Percentiles rank a stretch among this genome's conserved stretches.
Conservation (phyloP, 1,140 invertebrate genomes). For the Caenorhabditis inopinata region DNA sequence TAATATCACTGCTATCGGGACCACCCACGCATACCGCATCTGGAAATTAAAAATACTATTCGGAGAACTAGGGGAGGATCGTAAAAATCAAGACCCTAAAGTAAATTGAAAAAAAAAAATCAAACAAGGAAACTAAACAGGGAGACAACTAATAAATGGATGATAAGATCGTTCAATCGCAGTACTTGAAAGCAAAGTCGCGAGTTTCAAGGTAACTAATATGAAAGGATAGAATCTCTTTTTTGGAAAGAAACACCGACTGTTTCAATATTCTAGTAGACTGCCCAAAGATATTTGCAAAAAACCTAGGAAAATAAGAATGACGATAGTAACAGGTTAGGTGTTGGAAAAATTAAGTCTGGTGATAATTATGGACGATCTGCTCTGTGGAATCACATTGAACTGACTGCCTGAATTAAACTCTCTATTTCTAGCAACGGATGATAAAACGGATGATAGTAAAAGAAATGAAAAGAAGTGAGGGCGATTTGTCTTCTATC, state of each 20-base stretch:
- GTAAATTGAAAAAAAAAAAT: no score
- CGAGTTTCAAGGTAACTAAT: constrained; percentile 21
- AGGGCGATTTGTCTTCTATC: constrained; percentile 21
- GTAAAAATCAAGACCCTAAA: background rate
- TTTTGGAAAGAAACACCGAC: no score
- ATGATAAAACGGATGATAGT: background rate
- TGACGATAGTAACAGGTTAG: no score
- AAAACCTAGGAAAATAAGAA: no score
- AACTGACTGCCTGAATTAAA: background rate
- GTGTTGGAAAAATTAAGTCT: no score
- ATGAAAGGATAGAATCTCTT: background rate
- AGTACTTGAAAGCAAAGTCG: background rate
- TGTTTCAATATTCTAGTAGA: no score
- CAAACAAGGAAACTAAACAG: background rate
- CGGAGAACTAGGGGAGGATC: background rate
- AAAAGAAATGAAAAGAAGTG: background rate
- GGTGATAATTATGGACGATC: no score
- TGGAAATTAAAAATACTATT: background rate
- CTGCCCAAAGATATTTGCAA: no score
- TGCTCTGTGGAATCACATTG: no score
- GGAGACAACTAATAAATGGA: background rate
- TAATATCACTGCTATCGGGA: background rate
- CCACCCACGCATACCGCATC: constrained; percentile 23
- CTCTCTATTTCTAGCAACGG: background rate
- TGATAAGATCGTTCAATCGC: constrained; percentile 8